Evolutionary conservation across 2,113 vertebrate species (phyloP).

Genomic region (Lophochroa leadbeateri): DNA sequence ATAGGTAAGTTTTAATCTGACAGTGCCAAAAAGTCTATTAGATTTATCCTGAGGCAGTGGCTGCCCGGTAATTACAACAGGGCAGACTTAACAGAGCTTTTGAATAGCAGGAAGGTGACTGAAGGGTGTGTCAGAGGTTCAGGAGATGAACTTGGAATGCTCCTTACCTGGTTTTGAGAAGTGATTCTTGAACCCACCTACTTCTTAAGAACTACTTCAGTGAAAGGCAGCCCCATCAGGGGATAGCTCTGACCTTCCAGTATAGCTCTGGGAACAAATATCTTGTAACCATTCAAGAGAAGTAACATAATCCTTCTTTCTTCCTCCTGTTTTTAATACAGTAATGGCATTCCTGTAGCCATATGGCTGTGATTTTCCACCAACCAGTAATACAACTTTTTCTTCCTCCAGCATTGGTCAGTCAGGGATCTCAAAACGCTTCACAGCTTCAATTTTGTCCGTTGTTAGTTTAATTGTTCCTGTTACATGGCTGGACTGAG

Average conservation of each 20-base stretch:
- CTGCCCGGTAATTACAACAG: constrained; percentile 78
- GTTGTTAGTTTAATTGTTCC: background rate
- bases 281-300: background rate
- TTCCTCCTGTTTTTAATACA: background rate
- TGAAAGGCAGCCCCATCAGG: background rate
- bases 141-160: background rate
- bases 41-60: constrained; percentile 78
- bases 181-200: background rate
- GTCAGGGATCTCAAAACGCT: background rate
- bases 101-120: background rate
- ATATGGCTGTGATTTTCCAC: background rate
- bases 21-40: constrained; percentile 78
- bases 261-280: background rate
- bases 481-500: background rate
- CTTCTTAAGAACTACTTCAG: background rate
- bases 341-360: background rate
- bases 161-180: background rate
- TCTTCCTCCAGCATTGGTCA: background rate
- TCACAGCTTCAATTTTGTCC: background rate
- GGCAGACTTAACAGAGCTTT: constrained; percentile 52
- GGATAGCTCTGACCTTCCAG: background rate
- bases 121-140: background rate
- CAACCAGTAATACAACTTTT: background rate
- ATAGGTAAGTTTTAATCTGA: constrained; percentile 83
- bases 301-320: background rate